phyloP scores from a whole-genome alignment of 2,113 vertebrate species.

The Thamnophis sirtalis region DNA sequence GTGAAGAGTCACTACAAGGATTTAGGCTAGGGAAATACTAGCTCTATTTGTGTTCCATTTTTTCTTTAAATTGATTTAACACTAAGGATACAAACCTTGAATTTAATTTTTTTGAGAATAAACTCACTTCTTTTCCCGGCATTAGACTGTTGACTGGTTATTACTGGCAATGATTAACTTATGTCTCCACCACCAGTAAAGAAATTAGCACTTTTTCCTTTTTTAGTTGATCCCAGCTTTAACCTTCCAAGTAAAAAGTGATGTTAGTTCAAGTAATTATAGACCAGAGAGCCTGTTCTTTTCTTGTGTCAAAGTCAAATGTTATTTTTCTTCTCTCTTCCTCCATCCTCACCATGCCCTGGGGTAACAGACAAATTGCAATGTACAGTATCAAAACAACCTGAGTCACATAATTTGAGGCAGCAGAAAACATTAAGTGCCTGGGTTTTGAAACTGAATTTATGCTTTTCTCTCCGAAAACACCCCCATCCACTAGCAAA shows the following conservation, averaged over 20 bases:
- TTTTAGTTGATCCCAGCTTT: neutral
- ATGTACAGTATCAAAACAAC: conserved; percentile 22
- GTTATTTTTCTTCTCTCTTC: conserved; percentile 26
- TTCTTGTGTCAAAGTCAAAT: conserved; percentile 35
- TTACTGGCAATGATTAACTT: neutral
- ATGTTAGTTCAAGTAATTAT: conserved; percentile 27
- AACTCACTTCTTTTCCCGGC: neutral
- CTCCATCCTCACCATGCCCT: conserved; percentile 12
- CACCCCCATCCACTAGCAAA: conserved; percentile 37
- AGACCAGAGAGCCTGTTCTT: conserved; percentile 16
- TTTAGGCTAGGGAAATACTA: neutral
- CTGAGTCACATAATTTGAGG: conserved; percentile 54
- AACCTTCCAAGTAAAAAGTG: conserved; percentile 15
- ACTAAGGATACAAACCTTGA: neutral
- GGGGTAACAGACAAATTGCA: conserved; percentile 51
- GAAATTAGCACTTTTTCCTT: conserved; percentile 10
- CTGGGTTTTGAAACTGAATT: conserved; percentile 42
- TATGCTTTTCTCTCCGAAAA: conserved; percentile 19
- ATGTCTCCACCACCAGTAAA: neutral
- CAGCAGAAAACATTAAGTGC: conserved; percentile 45
- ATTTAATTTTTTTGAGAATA: neutral
- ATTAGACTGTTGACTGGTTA: neutral
- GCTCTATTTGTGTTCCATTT: neutral
- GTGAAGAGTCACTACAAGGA: neutral
- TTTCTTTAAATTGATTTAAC: neutral